phyloP scores from a whole-genome alignment of 37 sponge, comb jelly and placozoan species.

The Agelas oroides region DNA sequence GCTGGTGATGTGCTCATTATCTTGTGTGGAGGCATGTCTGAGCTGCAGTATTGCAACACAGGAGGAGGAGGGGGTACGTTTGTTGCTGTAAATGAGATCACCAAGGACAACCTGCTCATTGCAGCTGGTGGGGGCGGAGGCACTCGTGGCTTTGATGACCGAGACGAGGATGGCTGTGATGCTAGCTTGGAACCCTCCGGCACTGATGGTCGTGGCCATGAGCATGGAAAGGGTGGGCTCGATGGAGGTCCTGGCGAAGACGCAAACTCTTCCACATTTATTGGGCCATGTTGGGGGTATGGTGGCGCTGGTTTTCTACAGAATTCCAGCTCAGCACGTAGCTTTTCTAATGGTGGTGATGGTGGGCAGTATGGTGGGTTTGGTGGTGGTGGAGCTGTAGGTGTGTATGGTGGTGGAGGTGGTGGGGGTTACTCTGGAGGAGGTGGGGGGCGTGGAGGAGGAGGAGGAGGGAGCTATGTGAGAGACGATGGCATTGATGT shows the following conservation, averaged over 20 bases:
- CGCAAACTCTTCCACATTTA: conserved; percentile 27
- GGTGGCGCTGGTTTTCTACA: conserved; percentile 78
- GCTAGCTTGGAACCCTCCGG: conserved; percentile 68
- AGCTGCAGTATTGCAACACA: conserved; percentile 38
- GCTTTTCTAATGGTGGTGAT: conserved; percentile 58
- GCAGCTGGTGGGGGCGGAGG: conserved; percentile 86
- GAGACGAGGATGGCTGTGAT: conserved; percentile 68
- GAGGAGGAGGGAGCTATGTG: conserved; percentile 78
- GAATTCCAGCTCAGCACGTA: conserved; percentile 50
- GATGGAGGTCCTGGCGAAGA: conserved; percentile 68
- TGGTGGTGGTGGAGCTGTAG: conserved; percentile 81
- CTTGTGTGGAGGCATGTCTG: conserved; percentile 70
- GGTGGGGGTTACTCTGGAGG: conserved; percentile 80
- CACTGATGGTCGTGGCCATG: conserved; percentile 33
- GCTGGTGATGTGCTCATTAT: conserved; percentile 64
- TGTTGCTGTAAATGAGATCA: conserved; percentile 61
- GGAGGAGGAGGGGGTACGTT: conserved; percentile 85
- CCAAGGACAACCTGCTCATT: conserved; percentile 60
- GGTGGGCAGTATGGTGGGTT: conserved; percentile 78
- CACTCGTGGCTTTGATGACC: conserved; percentile 60
- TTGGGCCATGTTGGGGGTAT: conserved; percentile 61
- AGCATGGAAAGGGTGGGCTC: conserved; percentile 59
- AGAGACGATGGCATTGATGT: conserved; percentile 37
- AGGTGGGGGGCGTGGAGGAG: conserved; percentile 74
- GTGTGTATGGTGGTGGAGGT: conserved; percentile 75